Evolutionary conservation across 2,888 invertebrate species (phyloP), one percentile per base, ranked within the genome.

Genomic region (Mactromeris polynyma): DNA sequence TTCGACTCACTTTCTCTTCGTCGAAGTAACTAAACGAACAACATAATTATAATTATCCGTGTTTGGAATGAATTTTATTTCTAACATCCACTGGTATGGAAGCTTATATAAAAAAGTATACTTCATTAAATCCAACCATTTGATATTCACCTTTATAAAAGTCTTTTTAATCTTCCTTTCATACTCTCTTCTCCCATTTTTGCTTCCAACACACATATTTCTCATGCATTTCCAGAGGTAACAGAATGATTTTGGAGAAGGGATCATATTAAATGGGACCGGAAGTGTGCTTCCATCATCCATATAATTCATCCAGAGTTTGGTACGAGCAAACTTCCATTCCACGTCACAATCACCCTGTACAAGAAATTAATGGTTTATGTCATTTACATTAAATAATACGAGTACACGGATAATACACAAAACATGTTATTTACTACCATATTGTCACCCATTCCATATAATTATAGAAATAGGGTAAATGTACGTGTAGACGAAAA

Each of bases 311-410:
- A 98, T 96, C 97, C 98, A 98, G 86, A 98, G 97, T 96, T 98
- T 97, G 26, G 98, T 98, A 93, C 98, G 97, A 0, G 98, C 98
- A 95, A 98, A 98, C 38, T 98, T 98, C 98, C 98, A 98, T 94
- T 98, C 98, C 3, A 98, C 97, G 93, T 98, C 98, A 78, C 96
- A 96, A 93, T 96, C 96, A 81, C 96, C 96, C 96, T 96, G 90
- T 1, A 83, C 36, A 0, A 46, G 46, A 46, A n/a, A n/a, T n/a
- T n/a, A n/a, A n/a, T n/a, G n/a, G n/a, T 46, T 4, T 46, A 46
- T 46, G 46, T 14, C 11, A 1, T 14, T 46, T 2, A 46, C 11
- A 4, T 46, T 11, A 46, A 46, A 46, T 46, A 11, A 7, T 40
- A 7, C 11, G 40, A 40, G 40, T 7, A 40, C 40, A 11, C 40